Evolutionary conservation across 2,113 vertebrate species (phyloP).

Genomic region (Smithornis capensis): DNA sequence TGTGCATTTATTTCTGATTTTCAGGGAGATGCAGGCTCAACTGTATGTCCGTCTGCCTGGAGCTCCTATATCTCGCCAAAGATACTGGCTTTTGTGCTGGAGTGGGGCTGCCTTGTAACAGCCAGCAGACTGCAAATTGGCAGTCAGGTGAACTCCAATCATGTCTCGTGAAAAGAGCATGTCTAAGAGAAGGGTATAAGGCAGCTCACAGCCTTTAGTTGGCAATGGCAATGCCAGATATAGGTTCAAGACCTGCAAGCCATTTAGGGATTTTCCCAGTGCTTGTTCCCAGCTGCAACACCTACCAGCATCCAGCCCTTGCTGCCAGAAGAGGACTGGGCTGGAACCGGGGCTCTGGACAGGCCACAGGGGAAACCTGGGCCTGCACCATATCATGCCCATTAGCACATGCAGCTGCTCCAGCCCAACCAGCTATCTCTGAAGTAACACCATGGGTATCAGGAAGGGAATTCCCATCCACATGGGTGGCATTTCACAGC

Average conservation of each 20-base stretch:
- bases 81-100: neutral
- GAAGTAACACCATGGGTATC: neutral
- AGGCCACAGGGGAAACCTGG: neutral
- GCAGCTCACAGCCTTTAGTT: neutral
- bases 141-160: neutral
- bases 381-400: neutral
- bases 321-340: neutral
- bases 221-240: neutral
- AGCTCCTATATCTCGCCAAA: neutral
- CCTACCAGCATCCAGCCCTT: neutral
- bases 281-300: neutral
- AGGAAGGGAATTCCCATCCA: slow-evolving; percentile 43
- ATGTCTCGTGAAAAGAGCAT: neutral
- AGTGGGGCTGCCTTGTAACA: neutral
- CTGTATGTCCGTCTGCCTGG: neutral
- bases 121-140: neutral
- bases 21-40: neutral
- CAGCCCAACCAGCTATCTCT: neutral
- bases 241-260: neutral
- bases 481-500: slow-evolving; percentile 51
- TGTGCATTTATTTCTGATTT: slow-evolving; percentile 26
- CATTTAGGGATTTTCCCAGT: neutral
- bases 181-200: neutral
- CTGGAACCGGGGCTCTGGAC: neutral
- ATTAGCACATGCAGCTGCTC: neutral